phyloP scores from a whole-genome alignment of 1,140 invertebrate genomes.

The Drosophila virilis region DNA sequence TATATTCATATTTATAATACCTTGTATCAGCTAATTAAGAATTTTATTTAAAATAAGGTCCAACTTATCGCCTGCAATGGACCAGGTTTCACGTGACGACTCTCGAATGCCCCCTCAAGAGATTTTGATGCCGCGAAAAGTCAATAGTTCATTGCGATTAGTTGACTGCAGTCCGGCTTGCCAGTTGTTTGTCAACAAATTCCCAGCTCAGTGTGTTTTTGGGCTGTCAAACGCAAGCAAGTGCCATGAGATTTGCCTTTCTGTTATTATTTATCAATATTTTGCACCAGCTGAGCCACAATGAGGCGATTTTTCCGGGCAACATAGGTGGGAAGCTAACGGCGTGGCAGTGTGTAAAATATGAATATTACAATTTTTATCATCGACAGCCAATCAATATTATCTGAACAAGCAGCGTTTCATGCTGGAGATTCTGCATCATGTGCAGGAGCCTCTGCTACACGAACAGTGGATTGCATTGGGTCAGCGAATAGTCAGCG shows the following conservation, averaged over 20 bases:
- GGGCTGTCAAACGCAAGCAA: constrained; percentile 34
- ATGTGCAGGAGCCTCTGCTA: constrained; percentile 45
- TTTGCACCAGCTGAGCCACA: background rate
- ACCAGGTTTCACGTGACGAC: too few relatives aligned
- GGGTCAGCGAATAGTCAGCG: constrained; percentile 44
- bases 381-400: constrained; percentile 46
- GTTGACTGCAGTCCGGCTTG: constrained; percentile 11
- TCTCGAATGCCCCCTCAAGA: background rate
- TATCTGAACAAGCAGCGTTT: constrained; percentile 56
- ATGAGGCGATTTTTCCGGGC: constrained; percentile 12
- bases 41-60: too few relatives aligned
- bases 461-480: constrained; percentile 48
- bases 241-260: constrained; percentile 40
- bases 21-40: too few relatives aligned
- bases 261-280: constrained; percentile 20
- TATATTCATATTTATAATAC: too few relatives aligned
- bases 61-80: too few relatives aligned
- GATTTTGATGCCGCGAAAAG: background rate
- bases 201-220: constrained; percentile 37
- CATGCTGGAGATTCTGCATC: constrained; percentile 58
- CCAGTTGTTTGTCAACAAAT: background rate
- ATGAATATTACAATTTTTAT: background rate
- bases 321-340: constrained; percentile 30
- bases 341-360: too few relatives aligned
- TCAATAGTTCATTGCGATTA: constrained; percentile 22